Percentiles rank a stretch among this genome's conserved stretches.
Conservation (phyloP, 2,113 vertebrate genomes). For the Pungitius pungitius region DNA sequence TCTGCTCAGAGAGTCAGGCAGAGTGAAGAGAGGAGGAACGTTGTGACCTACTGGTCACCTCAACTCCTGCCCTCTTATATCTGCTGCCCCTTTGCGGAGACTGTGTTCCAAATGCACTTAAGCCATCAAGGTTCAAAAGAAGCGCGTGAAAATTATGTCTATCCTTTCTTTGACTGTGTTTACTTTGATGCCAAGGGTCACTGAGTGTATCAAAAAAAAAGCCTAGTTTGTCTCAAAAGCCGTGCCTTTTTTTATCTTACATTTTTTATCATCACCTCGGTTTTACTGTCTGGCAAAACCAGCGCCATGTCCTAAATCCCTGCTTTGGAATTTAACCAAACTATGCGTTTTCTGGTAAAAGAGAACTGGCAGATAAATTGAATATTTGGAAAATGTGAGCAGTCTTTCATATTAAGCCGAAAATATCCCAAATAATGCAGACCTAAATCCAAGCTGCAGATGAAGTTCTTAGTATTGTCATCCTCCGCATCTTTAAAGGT, state of each 20-base stretch:
- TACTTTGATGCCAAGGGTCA: background rate
- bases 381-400: constrained; percentile 14
- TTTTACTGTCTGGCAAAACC: constrained; percentile 22
- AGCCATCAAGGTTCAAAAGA: background rate
- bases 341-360: constrained; percentile 12
- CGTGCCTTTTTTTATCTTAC: constrained; percentile 6
- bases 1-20: constrained; percentile 26
- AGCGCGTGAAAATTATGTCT: background rate
- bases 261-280: background rate
- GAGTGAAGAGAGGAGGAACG: constrained; percentile 28
- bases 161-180: background rate
- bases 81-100: constrained; percentile 74
- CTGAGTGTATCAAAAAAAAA: background rate
- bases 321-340: constrained; percentile 28
- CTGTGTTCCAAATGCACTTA: background rate
- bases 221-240: background rate
- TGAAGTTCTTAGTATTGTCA: constrained; percentile 9
- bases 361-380: constrained; percentile 28
- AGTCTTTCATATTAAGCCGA: constrained; percentile 43
- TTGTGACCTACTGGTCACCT: constrained; percentile 48
- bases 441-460: constrained; percentile 13
- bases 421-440: constrained; percentile 16
- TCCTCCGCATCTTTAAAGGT: background rate
- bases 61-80: constrained; percentile 48
- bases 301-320: constrained; percentile 4